Base-by-base conservation (phyloP, 2,113 vertebrate species). In the Chaenocephalus aceratus region DNA sequence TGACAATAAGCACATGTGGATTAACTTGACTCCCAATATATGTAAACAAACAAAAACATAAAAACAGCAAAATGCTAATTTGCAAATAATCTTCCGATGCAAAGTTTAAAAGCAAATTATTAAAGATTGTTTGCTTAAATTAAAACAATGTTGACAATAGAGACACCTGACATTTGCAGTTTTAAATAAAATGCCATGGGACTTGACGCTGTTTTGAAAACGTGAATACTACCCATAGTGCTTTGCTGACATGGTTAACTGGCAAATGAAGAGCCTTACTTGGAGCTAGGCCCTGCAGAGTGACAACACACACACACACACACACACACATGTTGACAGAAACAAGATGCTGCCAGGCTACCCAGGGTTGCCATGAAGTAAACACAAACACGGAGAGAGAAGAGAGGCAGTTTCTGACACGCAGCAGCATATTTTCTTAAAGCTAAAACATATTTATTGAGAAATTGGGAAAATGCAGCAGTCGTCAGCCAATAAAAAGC, bases 231-330 rank as follows among this genome's bases (percentile, higher is more conserved):
- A 4, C 76, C 76, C 72, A 6, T 4, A 30, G 10, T 1, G 73
- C 72, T 62, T 65, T 34, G 67, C 77, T 76, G 72, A 69, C 72
- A 34, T 14, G 72, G 54, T 0, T 16, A 16, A 60, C 46, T 21
- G 67, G 68, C 11, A 59, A 62, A 75, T 48, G 34, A 54, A 41
- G 66, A 5, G 36, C 57, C 51, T 82, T 5, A 7, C 66, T 77
- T 71, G 41, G 64, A 77, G 16, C 53, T 0, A 44, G 0, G 30
- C 44, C 30, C 53, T 2, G 15, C 1, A 3, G 61, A 76, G 11
- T 0, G 62, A 69, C 51, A 49, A 65, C 74, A 78, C 70, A 61
- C 46, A 68, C 69, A 78, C 77, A 79, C n/a, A n/a, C n/a, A n/a
- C 21, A 21, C 21, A 21, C 21, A 21, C 21, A 21, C 21, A 21